These are phyloP conservation scores for Rhaphigaster nebulosa DNA, from an alignment of 2,888 invertebrate species.

Conservation along the genomic window DNA sequence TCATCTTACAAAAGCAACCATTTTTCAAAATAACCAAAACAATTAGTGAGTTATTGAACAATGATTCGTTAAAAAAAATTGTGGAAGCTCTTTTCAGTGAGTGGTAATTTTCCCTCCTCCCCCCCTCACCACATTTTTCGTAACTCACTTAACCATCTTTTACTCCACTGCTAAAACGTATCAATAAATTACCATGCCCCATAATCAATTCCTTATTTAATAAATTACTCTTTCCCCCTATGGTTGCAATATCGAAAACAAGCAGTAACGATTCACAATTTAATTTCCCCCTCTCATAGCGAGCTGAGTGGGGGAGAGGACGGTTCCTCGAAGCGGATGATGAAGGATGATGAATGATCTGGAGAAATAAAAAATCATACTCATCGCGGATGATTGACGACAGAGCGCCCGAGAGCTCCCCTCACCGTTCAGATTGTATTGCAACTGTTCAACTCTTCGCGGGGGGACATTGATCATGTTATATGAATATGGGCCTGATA, in stretches of 20 bases:
- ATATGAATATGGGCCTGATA: background rate
- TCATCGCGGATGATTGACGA: constrained; percentile 26
- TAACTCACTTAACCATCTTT: no score
- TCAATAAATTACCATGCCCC: background rate
- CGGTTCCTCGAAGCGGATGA: background rate
- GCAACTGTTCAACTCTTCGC: background rate
- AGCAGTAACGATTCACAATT: background rate
- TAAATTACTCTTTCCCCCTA: no score
- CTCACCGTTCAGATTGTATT: background rate
- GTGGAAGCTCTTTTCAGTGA: no score
- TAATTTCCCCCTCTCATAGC: background rate
- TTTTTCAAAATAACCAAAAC: no score
- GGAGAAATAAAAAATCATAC: constrained; percentile 18
- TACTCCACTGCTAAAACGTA: background rate
- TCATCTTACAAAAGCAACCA: no score
- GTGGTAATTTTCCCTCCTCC: no score
- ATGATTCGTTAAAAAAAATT: no score
- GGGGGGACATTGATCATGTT: background rate
- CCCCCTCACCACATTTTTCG: no score
- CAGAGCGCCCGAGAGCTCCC: background rate
- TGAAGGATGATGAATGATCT: constrained; percentile 8
- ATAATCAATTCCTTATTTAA: background rate
- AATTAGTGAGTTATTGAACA: no score
- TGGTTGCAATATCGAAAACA: background rate
- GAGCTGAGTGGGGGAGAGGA: background rate